These are phyloP conservation scores for Chelmon rostratus DNA, from an alignment of 2,797 vertebrate genomes.

Conservation along the genomic window DNA sequence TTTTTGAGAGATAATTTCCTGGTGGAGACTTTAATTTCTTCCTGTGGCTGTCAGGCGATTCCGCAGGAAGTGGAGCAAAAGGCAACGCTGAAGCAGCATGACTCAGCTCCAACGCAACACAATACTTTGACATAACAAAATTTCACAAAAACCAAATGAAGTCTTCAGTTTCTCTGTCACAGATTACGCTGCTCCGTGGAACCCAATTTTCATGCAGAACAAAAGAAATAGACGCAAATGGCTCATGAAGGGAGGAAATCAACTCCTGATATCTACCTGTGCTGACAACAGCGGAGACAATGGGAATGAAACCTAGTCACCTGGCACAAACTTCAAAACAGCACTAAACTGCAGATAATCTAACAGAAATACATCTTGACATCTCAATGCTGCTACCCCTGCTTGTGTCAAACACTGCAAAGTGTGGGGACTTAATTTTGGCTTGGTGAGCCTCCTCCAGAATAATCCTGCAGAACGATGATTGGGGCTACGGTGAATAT, in stretches of 20 bases:
- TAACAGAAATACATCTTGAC: constrained; percentile 19
- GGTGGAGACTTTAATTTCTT: not conserved
- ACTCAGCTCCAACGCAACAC: constrained; percentile 39
- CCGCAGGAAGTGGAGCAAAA: constrained; percentile 19
- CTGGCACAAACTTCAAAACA: constrained; percentile 2
- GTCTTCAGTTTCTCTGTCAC: constrained; percentile 2
- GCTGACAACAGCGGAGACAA: constrained; percentile 1
- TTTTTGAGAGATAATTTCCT: constrained; percentile 3
- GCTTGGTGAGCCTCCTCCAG: constrained; percentile 11
- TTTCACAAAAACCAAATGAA: not conserved
- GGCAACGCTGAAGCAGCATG: constrained; percentile 18
- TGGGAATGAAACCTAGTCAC: not conserved
- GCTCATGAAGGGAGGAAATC: constrained; percentile 18
- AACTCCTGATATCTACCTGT: not conserved
- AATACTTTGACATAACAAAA: not conserved
- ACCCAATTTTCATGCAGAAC: constrained; percentile 6
- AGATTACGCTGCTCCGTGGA: constrained; percentile 8
- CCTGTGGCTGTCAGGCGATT: constrained; percentile 3
- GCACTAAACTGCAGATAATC: constrained; percentile 16
- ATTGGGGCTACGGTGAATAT: constrained; percentile 43
- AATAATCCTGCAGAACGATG: constrained; percentile 34
- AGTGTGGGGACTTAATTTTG: constrained; percentile 23
- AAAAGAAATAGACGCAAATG: constrained; percentile 17
- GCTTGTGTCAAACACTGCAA: constrained; percentile 2
- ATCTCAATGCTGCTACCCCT: not conserved